Base-by-base conservation (phyloP, 1,140 invertebrate genomes). In the Lineus longissimus region DNA sequence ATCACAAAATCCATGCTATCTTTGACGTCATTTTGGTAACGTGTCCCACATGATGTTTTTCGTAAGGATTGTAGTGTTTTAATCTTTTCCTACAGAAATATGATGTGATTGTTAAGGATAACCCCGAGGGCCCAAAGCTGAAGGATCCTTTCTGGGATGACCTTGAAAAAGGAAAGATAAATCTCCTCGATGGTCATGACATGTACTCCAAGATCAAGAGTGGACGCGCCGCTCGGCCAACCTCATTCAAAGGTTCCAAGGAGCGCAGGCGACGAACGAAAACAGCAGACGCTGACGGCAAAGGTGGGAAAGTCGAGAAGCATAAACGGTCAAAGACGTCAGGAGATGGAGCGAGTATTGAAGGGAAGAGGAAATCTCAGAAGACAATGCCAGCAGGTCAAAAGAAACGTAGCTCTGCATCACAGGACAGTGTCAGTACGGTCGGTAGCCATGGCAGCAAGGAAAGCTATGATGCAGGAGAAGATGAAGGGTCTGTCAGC, bases 91-190 rank as follows among this genome's bases (percentile, higher is more conserved):
- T 36, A 7, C 33, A 36, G 33, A 36, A 36, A 36, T 36, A 36
- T 36, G 33, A 36, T 36, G 15, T 36, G 4, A 36, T 36, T 36
- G 33, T 15, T 15, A 36, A 36, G 15, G 6, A 36, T 4, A 36
- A 36, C 33, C 33, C 33, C 15, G 47, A 51, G 9, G 47, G 25
- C 9, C 43, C 65, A n/a, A 70, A 66, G 27, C 65, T 72, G 15
- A 78, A 77, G 59, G 74, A 78, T 63, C 74, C 75, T 13, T 79
- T 79, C 60, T 79, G 76, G 76, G 73, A 75, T 61, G 77, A 79
- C 57, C 67, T 79, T n/a, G 72, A 78, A 61, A 74, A 73, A 63
- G 77, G 77, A 1, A 66, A 72, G 54, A 70, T 79, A 1, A 73
- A 74, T 59, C 6, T 51, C 19, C 59, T 76, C 23, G 74, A 74